Conservation (phyloP, 2,797 vertebrate genomes). For the Sciaenops ocellatus region DNA sequence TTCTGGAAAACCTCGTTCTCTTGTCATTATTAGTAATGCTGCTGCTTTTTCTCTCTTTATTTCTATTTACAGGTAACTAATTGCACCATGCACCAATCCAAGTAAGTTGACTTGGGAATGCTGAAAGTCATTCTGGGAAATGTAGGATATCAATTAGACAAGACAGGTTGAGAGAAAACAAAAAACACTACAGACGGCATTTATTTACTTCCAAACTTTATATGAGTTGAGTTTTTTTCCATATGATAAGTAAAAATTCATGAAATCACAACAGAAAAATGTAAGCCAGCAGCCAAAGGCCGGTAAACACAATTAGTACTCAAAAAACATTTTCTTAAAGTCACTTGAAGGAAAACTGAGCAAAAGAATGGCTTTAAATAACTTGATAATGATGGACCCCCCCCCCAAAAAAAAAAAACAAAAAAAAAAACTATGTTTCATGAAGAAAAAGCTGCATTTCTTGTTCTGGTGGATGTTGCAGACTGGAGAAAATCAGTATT, state of each 20-base stretch:
- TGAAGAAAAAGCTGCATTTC: not conserved
- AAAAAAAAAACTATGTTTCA: not conserved
- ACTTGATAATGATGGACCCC: not conserved
- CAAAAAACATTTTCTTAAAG: not conserved
- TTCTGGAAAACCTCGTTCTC: not conserved
- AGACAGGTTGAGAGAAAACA: not conserved
- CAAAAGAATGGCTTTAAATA: not conserved
- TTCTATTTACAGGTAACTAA: not conserved
- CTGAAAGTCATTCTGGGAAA: slow-evolving; percentile 1
- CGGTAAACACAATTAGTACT: not conserved
- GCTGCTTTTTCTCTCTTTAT: not conserved
- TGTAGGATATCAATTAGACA: not conserved
- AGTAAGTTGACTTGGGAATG: not conserved
- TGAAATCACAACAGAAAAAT: not conserved
- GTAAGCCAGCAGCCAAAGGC: not conserved
- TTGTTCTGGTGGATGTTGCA: not conserved
- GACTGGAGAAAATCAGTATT: not conserved
- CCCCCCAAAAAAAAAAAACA: not conserved
- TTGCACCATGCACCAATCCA: not conserved
- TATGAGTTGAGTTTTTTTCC: not conserved
- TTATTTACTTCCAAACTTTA: not conserved
- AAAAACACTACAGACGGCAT: not conserved
- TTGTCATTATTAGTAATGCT: not conserved
- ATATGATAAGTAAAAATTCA: not conserved
- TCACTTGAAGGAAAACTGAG: not conserved